Conservation (phyloP, 2,797 vertebrate genomes). For the Fratercula arctica region DNA sequence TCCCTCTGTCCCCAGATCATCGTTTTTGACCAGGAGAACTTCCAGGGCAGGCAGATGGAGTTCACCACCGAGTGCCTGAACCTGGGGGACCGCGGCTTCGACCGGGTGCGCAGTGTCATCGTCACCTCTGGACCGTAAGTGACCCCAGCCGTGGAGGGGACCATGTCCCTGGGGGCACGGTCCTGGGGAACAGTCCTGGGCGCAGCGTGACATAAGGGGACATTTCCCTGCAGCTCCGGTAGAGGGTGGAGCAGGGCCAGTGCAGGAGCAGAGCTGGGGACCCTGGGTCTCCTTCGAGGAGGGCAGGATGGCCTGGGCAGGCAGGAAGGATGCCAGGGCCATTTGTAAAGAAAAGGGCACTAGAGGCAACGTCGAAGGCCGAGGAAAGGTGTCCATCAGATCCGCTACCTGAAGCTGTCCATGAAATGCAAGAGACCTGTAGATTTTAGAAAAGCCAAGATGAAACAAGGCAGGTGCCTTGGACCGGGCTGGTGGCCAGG, state of each 20-base stretch:
- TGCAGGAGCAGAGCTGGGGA: neutral
- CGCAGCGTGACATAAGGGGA: accelerated
- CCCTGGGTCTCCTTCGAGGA: accelerated
- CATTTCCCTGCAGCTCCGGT: neutral
- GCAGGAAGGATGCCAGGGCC: neutral
- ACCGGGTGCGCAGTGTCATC: slow-evolving; percentile 91
- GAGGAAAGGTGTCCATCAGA: neutral
- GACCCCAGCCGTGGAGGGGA: neutral
- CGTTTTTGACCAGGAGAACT: slow-evolving; percentile 95
- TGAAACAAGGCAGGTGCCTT: neutral
- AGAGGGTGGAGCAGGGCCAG: neutral
- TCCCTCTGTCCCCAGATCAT: slow-evolving; percentile 78
- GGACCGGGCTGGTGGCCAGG: neutral
- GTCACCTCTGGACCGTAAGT: slow-evolving; percentile 95
- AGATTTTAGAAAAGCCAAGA: neutral
- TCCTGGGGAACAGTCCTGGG: neutral
- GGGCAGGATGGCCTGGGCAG: neutral
- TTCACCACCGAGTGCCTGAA: slow-evolving; percentile 90
- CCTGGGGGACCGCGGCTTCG: slow-evolving; percentile 88
- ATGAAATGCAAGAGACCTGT: neutral
- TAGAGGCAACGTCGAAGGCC: neutral
- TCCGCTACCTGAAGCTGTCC: neutral
- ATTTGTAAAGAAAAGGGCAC: neutral
- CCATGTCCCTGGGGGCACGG: accelerated
- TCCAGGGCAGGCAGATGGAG: slow-evolving; percentile 92